phyloP scores from a whole-genome alignment of 2,888 invertebrate species.

The Caenorhabditis panamensis region DNA sequence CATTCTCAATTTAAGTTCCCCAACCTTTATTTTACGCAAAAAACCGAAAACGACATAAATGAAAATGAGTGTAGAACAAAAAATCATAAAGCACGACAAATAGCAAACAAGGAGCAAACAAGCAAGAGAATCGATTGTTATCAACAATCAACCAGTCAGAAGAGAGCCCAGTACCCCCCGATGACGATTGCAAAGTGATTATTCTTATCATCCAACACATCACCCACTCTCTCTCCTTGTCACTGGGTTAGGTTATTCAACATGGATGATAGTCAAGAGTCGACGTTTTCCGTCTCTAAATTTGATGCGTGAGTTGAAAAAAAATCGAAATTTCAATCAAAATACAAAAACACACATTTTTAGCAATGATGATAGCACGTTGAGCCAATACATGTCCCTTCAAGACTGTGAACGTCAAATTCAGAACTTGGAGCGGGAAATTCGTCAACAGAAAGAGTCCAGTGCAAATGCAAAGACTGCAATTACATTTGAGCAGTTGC shows the following conservation, averaged over 20 bases:
- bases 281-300: constrained; percentile 48
- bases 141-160: too few species aligned
- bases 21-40: too few species aligned
- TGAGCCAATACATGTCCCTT: constrained; percentile 36
- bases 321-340: too few species aligned
- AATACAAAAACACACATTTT: constrained; percentile 1
- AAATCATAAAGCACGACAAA: constrained; percentile 23
- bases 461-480: constrained; percentile 71
- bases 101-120: too few species aligned
- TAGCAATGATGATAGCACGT: constrained; percentile 34
- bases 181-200: constrained; percentile 49
- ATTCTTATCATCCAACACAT: constrained; percentile 37
- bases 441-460: constrained; percentile 70
- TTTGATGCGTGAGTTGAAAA: constrained; percentile 44
- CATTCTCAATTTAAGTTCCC: too few species aligned
- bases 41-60: neutral
- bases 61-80: neutral
- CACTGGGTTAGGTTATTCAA: too few species aligned
- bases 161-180: too few species aligned
- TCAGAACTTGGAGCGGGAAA: constrained; percentile 64
- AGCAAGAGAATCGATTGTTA: constrained; percentile 18
- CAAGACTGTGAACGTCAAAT: constrained; percentile 67
- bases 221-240: neutral
- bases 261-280: constrained; percentile 61
- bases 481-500: constrained; percentile 70